Conservation (phyloP, 2,888 invertebrate genomes). For the Cataglyphis cursor region DNA sequence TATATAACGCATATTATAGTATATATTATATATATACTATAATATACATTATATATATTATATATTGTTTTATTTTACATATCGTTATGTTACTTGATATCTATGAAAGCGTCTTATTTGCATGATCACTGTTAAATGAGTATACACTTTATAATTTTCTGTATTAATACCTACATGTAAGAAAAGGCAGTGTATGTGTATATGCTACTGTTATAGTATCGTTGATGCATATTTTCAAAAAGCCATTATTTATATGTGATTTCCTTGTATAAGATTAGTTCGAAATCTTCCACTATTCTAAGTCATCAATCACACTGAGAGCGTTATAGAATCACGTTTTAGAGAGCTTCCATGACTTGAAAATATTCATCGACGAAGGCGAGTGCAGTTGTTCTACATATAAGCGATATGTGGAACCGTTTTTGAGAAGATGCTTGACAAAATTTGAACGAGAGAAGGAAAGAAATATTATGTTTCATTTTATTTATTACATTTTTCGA, state of each 20-base stretch:
- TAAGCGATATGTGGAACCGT: constrained; percentile 15
- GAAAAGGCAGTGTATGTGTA: constrained; percentile 19
- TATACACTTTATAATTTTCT: constrained; percentile 67
- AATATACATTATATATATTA: constrained; percentile 16
- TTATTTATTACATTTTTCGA: constrained; percentile 79
- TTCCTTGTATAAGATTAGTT: constrained; percentile 33
- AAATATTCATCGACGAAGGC: constrained; percentile 55
- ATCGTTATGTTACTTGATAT: constrained; percentile 52
- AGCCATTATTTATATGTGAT: constrained; percentile 37
- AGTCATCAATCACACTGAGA: constrained; percentile 42
- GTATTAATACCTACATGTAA: constrained; percentile 48
- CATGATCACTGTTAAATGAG: constrained; percentile 77
- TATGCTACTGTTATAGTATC: constrained; percentile 26
- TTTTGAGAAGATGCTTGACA: constrained; percentile 32
- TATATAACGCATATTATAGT: constrained; percentile 16
- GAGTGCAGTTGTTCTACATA: constrained; percentile 31
- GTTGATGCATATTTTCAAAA: constrained; percentile 62
- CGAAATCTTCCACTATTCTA: constrained; percentile 64
- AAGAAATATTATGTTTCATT: constrained; percentile 51
- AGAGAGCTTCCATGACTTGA: constrained; percentile 42
- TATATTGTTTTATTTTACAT: background rate
- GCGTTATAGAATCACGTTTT: background rate
- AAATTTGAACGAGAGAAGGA: constrained; percentile 32
- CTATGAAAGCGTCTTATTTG: constrained; percentile 29
- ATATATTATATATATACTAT: constrained; percentile 32